Conservation (phyloP, 2,797 vertebrate genomes). For the Prunella strophiata region DNA sequence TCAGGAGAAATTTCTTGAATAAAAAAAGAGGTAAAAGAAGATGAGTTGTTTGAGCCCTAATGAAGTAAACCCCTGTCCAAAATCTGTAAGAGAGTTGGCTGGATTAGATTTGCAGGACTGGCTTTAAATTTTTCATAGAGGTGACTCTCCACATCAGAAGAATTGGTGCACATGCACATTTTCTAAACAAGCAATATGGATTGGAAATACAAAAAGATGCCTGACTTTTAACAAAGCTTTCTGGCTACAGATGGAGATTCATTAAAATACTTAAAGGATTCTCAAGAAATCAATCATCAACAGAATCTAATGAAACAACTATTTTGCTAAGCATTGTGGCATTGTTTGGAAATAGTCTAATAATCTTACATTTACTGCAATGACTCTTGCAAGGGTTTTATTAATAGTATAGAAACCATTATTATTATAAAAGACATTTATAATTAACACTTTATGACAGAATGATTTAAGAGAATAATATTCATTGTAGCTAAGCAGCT, state of each 20-base stretch:
- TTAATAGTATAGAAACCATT: slow-evolving; percentile 25
- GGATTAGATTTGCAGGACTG: neutral
- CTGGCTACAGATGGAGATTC: neutral
- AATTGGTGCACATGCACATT: neutral
- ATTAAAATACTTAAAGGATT: slow-evolving; percentile 32
- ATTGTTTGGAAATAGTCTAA: slow-evolving; percentile 58
- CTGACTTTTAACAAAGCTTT: slow-evolving; percentile 16
- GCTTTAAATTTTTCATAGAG: neutral
- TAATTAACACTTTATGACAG: slow-evolving; percentile 59
- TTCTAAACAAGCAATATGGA: neutral
- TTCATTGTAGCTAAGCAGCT: slow-evolving; percentile 56
- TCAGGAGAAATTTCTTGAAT: neutral
- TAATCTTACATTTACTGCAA: slow-evolving; percentile 56
- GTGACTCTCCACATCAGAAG: neutral
- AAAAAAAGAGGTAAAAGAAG: neutral
- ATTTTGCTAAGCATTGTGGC: slow-evolving; percentile 47
- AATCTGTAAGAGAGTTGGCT: neutral
- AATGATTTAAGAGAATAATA: slow-evolving; percentile 63
- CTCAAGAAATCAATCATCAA: slow-evolving; percentile 36
- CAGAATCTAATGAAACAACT: slow-evolving; percentile 55
- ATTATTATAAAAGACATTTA: slow-evolving; percentile 59
- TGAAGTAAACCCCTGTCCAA: neutral
- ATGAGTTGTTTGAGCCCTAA: neutral
- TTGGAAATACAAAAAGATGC: neutral
- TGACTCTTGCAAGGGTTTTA: slow-evolving; percentile 44